Base-by-base conservation (phyloP, 2,113 vertebrate genomes). In the Heloderma charlesbogerti region DNA sequence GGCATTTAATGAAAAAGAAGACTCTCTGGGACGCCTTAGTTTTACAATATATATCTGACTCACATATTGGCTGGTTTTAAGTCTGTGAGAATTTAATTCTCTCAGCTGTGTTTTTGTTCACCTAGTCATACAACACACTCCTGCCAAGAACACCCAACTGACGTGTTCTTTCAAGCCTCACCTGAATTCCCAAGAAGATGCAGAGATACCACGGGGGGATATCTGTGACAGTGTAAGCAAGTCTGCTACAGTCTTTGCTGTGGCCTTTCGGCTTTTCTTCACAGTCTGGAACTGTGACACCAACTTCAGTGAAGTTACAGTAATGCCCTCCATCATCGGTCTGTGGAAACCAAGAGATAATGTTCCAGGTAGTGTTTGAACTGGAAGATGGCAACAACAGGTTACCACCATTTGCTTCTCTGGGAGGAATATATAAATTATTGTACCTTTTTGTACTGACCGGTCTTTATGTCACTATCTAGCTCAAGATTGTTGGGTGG, bases 191-290 rank as follows among this genome's bases (percentile, higher is more conserved):
- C 84, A 99, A 92, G 89, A 99, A 95, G 95, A 99, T 97, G 95
- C 99, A 99, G 80, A 99, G 97, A 93, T 99, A 98, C 99, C 98
- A 99, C 0, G 99, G 98, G 4, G 99, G 99, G 4, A 97, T 94
- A 0, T 99, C 98, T 0, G 98, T 98, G 78, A 99, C 91, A 2
- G 96, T 92, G 25, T 99, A 99, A 8, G 96, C 98, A 51, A 99
- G 95, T 45, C 96, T 98, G 91, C 94, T 95, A 40, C 8, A 63
- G 22, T 94, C 94, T 25, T 69, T 91, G 16, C 86, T 91, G 0
- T 48, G 15, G 6, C 29, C 86, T 80, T 90, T 37, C 13, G 71
- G 69, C 29, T 57, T 37, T 84, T 75, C 10, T 63, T 87, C 75
- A 57, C 54, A 48, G 87, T 4, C 12, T 7, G 0, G 72, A 63